These are phyloP conservation scores for Rhyacophila evoluta DNA, from an alignment of 2,888 invertebrate genomes.

Conservation along the genomic window DNA sequence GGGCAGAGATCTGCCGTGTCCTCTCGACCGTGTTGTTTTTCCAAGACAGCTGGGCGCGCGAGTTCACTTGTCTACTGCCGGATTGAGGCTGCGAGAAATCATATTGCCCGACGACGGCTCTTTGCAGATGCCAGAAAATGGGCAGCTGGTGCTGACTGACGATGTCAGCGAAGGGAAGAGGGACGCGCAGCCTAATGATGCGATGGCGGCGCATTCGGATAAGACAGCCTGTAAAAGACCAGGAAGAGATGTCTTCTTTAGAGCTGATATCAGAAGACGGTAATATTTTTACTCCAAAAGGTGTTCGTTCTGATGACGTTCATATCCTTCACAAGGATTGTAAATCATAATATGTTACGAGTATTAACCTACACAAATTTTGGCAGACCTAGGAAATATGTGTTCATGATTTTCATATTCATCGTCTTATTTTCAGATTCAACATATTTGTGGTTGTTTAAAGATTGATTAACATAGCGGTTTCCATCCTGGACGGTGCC, in stretches of 20 bases:
- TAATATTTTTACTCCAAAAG: no score
- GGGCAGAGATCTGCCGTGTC: background rate
- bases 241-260: background rate
- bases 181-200: slow-evolving; percentile 57
- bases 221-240: background rate
- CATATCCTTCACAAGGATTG: no score
- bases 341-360: no score
- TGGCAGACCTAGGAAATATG: no score
- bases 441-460: no score
- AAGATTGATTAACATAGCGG: no score
- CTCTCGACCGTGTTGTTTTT: slow-evolving; percentile 6
- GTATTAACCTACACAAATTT: no score
- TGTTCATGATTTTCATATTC: no score
- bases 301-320: no score
- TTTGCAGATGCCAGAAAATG: slow-evolving; percentile 31
- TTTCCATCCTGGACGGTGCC: no score
- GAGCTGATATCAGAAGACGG: background rate
- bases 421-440: no score
- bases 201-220: background rate
- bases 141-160: slow-evolving; percentile 58
- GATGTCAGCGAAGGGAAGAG: slow-evolving; percentile 59
- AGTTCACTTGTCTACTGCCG: background rate
- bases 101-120: slow-evolving; percentile 18
- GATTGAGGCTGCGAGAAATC: background rate
- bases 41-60: background rate